Conservation (phyloP, 2,888 invertebrate genomes). For the Cyaniris semiargus region DNA sequence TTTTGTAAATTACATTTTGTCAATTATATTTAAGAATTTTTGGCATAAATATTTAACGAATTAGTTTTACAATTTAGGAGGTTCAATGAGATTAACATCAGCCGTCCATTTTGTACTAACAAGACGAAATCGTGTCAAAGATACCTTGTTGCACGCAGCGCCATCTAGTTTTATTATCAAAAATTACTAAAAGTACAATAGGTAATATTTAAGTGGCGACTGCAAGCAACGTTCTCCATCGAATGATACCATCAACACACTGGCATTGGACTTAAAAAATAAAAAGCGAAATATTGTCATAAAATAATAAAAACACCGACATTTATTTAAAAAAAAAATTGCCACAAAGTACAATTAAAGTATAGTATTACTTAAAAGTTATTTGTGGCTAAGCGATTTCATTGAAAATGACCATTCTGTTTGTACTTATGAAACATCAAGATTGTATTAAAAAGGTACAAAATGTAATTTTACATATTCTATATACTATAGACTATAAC, state of each 20-base stretch:
- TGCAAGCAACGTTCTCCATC: not conserved
- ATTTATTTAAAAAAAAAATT: not conserved
- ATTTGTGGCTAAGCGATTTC: not conserved
- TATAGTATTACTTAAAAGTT: not conserved
- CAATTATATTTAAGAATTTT: not conserved
- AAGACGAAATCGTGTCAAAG: not conserved
- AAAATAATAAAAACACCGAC: not conserved
- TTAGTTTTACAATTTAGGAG: not conserved
- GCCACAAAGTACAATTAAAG: not conserved
- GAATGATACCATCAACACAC: not conserved
- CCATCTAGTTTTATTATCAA: not conserved
- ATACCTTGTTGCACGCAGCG: not conserved
- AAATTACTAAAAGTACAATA: not conserved
- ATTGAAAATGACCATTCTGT: not conserved
- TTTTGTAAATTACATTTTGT: not conserved
- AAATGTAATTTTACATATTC: not conserved
- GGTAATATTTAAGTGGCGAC: not conserved
- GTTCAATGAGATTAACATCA: not conserved
- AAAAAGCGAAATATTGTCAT: not conserved
- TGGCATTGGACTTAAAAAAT: too few relatives aligned
- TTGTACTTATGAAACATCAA: not conserved
- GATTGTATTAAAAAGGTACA: not conserved
- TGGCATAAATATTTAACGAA: not conserved
- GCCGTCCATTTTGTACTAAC: conserved; percentile 6
- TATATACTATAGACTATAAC: not conserved